Evolutionary conservation across 2,113 vertebrate species (phyloP), one percentile per base, ranked within the genome.

Genomic region (Eptesicus fuscus): DNA sequence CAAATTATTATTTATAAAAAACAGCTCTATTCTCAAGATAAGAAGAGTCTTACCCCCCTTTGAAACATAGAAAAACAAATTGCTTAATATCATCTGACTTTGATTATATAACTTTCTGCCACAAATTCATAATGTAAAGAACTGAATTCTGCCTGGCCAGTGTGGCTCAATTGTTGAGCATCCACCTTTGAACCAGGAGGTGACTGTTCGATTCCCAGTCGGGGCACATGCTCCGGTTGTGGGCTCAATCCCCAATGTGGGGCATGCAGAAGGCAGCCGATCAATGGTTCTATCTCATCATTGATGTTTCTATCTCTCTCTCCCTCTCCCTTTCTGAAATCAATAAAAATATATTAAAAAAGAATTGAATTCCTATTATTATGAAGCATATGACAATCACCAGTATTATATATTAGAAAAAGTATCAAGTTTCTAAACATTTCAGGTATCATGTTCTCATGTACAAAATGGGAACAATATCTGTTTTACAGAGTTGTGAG

Each of bases 1-100:
- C 28, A 80, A 51, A 83, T 1, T 92, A n/a, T 90, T 88, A n/a
- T 88, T 67, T 95, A 59, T 73, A 76, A 61, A 82, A 80, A 77
- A 47, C 4, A 69, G 30, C 1, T 65, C 63, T 74, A 70, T 9
- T 78, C 16, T 78, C 32, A 42, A 78, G 30, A 67, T 76, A 49
- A 22, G 10, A 56, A 30, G 7, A 47, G 0, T 76, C 8, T 73
- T 86, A 59, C 0, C 0, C 23, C 10, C 13, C 71, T 86, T 69
- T 82, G 59, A 93, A 85, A 90, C 35, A 61, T 0, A 82, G 42
- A 77, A 89, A 59, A 73, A 69, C 2, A 77, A 84, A 47, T 94
- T 77, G 44, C 12, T 93, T 56, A 65, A 47, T 77, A 42, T 63
- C 1, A 9, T 86, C 4, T 85, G 18, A 32, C 83, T 35, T 83